Evolutionary conservation across 2,888 invertebrate genomes (phyloP), one percentile per base, ranked within the genome.

Genomic region (Orthonevra nobilis): DNA sequence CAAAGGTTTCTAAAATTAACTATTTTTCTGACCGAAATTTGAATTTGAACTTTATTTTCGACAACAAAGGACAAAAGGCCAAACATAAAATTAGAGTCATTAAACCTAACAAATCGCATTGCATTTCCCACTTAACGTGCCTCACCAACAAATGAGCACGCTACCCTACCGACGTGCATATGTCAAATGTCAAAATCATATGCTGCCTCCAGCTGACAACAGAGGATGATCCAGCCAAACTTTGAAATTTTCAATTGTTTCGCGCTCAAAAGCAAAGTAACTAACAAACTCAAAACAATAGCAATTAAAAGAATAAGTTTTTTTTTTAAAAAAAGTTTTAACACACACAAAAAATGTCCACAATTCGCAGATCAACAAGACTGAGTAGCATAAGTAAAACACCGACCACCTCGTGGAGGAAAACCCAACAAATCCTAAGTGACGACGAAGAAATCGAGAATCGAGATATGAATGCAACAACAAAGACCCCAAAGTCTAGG

Each of bases 301-400:
- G n/a, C n/a, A 4, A 5, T 23, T 23, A 23, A 23, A 23, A 23
- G 3, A 23, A 5, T 4, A 23, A 23, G 5, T 23, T 23, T 23
- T 34, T 26, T 6, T 42, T 52, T 30, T 30, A n/a, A 20, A 14
- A 54, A 12, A 15, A 28, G 34, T 5, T 12, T 14, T 19, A 14
- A 54, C 2, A 19, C 19, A 10, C 9, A n/a, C 44, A 60, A 61
- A 58, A 82, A 82, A 88, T 88, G 87, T 84, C 87, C 50, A 81
- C 84, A 44, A 82, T 85, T 63, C 86, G 87, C 28, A 86, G 88
- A 72, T 87, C 87, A 44, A 86, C 85, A 34, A 85, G 88, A 56
- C 81, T 87, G 30, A 87, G 85, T 83, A 87, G 85, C 77, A 81
- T 86, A 50, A 83, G 75, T 38, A 83, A 82, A 32, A 79, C 64